phyloP scores from a whole-genome alignment of 2,113 vertebrate genomes.

The Etia nguti region DNA sequence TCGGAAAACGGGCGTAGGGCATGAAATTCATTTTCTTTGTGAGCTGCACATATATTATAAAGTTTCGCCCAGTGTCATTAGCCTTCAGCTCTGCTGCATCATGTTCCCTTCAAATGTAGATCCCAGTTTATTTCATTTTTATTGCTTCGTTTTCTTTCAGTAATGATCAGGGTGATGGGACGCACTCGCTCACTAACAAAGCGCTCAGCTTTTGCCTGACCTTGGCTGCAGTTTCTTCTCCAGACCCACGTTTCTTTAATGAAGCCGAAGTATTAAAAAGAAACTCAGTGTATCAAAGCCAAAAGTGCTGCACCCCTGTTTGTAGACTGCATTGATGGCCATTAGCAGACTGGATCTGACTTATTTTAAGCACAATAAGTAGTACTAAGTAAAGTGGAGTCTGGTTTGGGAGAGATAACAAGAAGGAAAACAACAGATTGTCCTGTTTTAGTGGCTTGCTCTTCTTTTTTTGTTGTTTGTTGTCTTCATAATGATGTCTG shows the following conservation, averaged over 20 bases:
- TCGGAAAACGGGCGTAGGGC: accelerated
- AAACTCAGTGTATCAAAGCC: not conserved
- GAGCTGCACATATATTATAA: not conserved
- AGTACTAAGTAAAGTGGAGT: not conserved
- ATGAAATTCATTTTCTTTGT: not conserved
- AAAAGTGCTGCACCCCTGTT: not conserved
- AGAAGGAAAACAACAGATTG: not conserved
- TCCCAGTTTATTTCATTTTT: not conserved
- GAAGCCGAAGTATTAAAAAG: not conserved
- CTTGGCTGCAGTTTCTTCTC: not conserved
- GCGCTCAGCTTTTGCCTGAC: not conserved
- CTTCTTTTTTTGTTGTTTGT: not conserved
- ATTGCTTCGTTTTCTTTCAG: not conserved
- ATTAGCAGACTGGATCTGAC: not conserved
- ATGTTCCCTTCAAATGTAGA: not conserved
- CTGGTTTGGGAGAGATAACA: not conserved
- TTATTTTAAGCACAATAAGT: not conserved
- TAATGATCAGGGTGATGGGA: not conserved
- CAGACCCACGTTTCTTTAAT: not conserved
- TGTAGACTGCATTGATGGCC: not conserved
- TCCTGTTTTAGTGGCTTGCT: not conserved
- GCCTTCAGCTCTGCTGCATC: not conserved
- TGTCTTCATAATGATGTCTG: not conserved
- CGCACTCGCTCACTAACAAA: not conserved
- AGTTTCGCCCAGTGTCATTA: not conserved